phyloP scores from a whole-genome alignment of 1,140 invertebrate species.

The Drosophila jambulina region DNA sequence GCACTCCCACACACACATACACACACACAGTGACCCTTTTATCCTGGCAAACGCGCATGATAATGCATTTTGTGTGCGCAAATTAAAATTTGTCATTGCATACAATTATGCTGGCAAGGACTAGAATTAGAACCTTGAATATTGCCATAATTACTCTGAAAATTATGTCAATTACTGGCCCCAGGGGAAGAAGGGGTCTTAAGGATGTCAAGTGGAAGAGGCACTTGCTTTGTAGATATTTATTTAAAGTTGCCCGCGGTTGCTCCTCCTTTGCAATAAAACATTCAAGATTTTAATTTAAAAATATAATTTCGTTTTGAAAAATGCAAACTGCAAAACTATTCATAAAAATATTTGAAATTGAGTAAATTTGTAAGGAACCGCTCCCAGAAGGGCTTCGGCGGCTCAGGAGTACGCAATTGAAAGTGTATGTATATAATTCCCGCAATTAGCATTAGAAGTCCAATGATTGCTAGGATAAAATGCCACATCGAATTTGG shows the following conservation, averaged over 20 bases:
- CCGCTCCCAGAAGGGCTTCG: background rate
- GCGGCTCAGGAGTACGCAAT: background rate
- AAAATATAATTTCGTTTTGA: background rate
- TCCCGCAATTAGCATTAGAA: background rate
- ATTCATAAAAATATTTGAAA: background rate
- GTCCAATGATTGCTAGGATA: background rate
- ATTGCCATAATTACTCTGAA: constrained; percentile 51
- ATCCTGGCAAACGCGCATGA: constrained; percentile 57
- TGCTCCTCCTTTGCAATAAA: background rate
- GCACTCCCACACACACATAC: too few relatives aligned
- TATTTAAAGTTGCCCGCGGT: too few relatives aligned
- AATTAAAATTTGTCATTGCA: constrained; percentile 68
- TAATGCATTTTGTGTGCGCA: constrained; percentile 71
- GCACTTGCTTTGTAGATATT: background rate
- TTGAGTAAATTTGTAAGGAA: background rate
- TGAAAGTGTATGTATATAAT: background rate
- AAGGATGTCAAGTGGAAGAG: constrained; percentile 11
- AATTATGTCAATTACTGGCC: constrained; percentile 66
- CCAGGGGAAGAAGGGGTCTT: background rate
- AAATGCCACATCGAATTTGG: background rate
- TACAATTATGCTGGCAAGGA: constrained; percentile 40
- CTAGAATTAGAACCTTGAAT: constrained; percentile 62
- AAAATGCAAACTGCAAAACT: background rate
- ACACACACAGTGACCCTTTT: constrained; percentile 15
- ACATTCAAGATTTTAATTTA: background rate